Base-by-base conservation (phyloP, 2,888 invertebrate species). In the Nemurella pictetii region DNA sequence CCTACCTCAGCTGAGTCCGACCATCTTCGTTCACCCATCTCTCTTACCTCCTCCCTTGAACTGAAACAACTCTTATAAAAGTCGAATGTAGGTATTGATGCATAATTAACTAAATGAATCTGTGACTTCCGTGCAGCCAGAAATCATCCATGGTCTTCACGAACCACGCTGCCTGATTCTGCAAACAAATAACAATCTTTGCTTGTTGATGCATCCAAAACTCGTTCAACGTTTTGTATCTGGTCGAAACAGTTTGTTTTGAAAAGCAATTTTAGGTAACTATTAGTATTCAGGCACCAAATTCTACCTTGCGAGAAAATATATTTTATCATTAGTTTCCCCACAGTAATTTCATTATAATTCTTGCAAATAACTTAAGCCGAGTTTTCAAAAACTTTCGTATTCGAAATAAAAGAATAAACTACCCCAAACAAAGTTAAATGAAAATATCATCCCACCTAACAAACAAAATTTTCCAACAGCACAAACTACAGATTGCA, bases 31-130 rank as follows among this genome's bases (percentile, higher is more conserved):
- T 55, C 55, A 55, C 20, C 55, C 27, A 29, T 30, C 28, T 30
- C 78, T 27, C 78, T 30, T n/a, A 27, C 32, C 32, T 35, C 80
- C 80, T 35, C 80, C 35, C 80, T 26, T 36, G 12, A 35, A 25
- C 80, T 80, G 35, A 80, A 80, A 80, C 80, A 80, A 80, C 80
- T 80, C 80, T 26, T 30, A 80, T 36, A 36, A 35, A 36, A 80
- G 80, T 80, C 80, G 80, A 80, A 36, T 35, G 35, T 35, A 36
- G 35, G 80, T 80, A 80, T 80, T 35, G 36, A 80, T 80, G 80
- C 80, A 80, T 80, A 80, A 80, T 80, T 80, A 80, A 80, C 80
- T 35, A 80, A 80, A 80, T 80, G 80, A 80, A 26, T 80, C 75
- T 78, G 15, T 55, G 3, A 7, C 55, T 55, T 15, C 9, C 55